Conservation (phyloP, 1,140 invertebrate species). For the Sweltsa coloradensis region DNA sequence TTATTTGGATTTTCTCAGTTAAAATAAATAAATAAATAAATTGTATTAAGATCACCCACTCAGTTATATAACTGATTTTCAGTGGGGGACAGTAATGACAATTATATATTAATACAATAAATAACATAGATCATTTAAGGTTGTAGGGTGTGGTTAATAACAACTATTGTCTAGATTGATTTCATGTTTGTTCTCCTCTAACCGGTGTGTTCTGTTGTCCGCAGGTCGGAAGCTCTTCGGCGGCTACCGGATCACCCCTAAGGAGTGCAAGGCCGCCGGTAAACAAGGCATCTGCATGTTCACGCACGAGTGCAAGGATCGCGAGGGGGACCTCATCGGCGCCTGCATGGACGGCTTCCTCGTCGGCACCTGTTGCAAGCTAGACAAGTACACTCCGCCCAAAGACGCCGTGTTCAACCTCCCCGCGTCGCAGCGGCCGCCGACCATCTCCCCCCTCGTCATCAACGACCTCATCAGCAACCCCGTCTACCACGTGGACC, state of each 20-base stretch:
- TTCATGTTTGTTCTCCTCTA: too few relatives aligned
- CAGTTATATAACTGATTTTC: too few relatives aligned
- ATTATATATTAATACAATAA: too few relatives aligned
- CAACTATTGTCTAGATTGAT: too few relatives aligned
- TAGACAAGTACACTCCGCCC: background rate
- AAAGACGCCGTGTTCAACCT: background rate
- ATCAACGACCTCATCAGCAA: background rate
- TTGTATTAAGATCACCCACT: too few relatives aligned
- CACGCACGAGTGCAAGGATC: conserved; percentile 75
- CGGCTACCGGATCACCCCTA: conserved; percentile 70
- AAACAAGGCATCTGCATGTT: conserved; percentile 77
- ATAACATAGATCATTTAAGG: too few relatives aligned
- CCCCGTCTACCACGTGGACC: conserved; percentile 22
- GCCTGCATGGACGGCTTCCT: conserved; percentile 85
- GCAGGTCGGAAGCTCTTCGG: conserved; percentile 66
- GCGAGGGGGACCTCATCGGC: conserved; percentile 70
- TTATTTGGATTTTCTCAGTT: too few relatives aligned
- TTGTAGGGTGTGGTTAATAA: too few relatives aligned
- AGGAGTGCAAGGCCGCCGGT: conserved; percentile 46
- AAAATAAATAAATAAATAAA: too few relatives aligned
- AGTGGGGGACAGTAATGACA: too few relatives aligned
- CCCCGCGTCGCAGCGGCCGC: conserved; percentile 2
- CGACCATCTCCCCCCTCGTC: background rate
- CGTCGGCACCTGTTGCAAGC: conserved; percentile 78
- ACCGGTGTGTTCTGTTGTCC: conserved; percentile 37